Conservation (phyloP, 30 jellyfish, hydroid and myxozoan genomes). For the Turritopsis rubra region DNA sequence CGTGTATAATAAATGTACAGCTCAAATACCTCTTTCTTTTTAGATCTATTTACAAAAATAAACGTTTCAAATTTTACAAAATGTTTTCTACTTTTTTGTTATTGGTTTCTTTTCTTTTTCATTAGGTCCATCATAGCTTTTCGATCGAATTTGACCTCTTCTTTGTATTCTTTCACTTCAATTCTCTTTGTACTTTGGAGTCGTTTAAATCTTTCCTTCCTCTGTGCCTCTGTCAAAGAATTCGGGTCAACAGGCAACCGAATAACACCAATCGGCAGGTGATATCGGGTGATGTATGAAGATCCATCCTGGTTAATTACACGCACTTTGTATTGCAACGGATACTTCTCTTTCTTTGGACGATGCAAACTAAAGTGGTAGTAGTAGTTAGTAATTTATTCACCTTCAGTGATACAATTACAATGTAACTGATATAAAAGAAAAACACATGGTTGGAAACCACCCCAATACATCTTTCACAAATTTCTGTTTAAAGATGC, state of each 20-base stretch:
- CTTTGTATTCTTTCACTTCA: slow-evolving; percentile 56
- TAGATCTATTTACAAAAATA: too few relatives aligned
- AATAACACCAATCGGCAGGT: slow-evolving; percentile 79
- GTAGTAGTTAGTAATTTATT: too few relatives aligned
- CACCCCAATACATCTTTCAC: too few relatives aligned
- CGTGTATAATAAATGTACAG: too few relatives aligned
- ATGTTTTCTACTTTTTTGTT: too few relatives aligned
- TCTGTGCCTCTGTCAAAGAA: slow-evolving; percentile 64
- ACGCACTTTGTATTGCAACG: slow-evolving; percentile 68
- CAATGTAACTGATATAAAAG: too few relatives aligned
- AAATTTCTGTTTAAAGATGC: too few relatives aligned
- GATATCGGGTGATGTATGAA: slow-evolving; percentile 68
- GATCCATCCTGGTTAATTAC: slow-evolving; percentile 88
- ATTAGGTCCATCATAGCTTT: slow-evolving; percentile 57
- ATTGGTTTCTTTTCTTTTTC: slow-evolving; percentile 38
- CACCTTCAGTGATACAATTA: too few relatives aligned
- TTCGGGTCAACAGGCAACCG: slow-evolving; percentile 85
- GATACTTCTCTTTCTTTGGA: slow-evolving; percentile 56
- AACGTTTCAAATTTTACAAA: too few relatives aligned
- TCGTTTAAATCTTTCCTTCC: slow-evolving; percentile 46
- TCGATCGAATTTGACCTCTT: slow-evolving; percentile 82
- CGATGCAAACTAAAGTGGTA: slow-evolving; percentile 42
- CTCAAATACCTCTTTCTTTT: too few relatives aligned
- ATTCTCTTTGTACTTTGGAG: slow-evolving; percentile 56
- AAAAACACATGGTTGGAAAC: too few relatives aligned